Evolutionary conservation across 1,140 invertebrate species (phyloP).

Genomic region (Belonocnema kinseyi): DNA sequence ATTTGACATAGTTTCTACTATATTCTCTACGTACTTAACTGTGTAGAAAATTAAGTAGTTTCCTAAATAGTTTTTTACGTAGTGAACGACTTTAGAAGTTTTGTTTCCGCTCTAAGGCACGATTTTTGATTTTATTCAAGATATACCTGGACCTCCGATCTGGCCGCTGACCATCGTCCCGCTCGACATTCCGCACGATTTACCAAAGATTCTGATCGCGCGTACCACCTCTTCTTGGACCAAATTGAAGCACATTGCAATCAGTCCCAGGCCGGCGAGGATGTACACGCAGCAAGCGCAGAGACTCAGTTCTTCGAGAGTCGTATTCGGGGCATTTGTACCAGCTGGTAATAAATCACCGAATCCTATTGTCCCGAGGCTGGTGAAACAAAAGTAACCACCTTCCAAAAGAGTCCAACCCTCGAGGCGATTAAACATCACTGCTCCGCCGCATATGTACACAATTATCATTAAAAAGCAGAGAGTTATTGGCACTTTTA

Average conservation of each 20-base stretch:
- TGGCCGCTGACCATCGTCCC: conserved; percentile 67
- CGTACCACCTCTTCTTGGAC: conserved; percentile 94
- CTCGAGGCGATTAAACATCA: conserved; percentile 92
- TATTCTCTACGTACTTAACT: no score
- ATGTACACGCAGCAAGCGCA: conserved; percentile 91
- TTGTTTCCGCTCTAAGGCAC: not conserved
- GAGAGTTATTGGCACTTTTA: conserved; percentile 89
- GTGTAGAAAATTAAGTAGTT: no score
- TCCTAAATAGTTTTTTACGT: no score
- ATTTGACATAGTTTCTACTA: no score
- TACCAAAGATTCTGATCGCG: conserved; percentile 79
- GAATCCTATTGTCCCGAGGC: conserved; percentile 92
- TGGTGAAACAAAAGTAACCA: conserved; percentile 95
- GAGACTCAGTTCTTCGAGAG: conserved; percentile 85
- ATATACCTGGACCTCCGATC: conserved; percentile 69
- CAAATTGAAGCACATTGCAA: conserved; percentile 97
- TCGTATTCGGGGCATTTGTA: conserved; percentile 82
- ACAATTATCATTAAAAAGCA: conserved; percentile 92
- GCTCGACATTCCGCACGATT: conserved; percentile 70
- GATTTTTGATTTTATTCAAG: conserved; percentile 1
- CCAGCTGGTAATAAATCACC: conserved; percentile 87
- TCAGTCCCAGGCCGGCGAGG: conserved; percentile 93
- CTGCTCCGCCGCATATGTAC: conserved; percentile 93
- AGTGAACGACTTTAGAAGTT: not conserved
- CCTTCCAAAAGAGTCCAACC: conserved; percentile 95